These are phyloP conservation scores for Cataglyphis albicans DNA, from an alignment of 2,888 invertebrate genomes.

Conservation along the genomic window DNA sequence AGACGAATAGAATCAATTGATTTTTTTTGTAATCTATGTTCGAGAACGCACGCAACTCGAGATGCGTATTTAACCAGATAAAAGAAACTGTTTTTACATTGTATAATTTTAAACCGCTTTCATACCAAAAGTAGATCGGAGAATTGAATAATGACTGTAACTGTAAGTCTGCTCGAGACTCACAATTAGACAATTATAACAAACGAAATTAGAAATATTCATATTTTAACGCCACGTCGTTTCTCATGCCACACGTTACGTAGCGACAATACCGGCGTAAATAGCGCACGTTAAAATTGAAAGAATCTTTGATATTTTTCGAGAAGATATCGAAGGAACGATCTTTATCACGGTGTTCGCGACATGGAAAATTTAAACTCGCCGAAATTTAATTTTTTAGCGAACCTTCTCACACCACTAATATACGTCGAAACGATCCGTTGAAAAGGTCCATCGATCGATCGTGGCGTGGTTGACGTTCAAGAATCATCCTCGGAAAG, in stretches of 20 bases:
- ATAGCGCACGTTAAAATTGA: constrained; percentile 32
- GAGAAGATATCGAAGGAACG: neutral
- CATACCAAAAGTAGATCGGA: constrained; percentile 2
- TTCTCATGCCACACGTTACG: neutral
- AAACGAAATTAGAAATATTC: constrained; percentile 33
- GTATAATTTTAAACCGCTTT: constrained; percentile 17
- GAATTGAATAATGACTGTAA: constrained; percentile 35
- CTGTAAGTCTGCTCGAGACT: constrained; percentile 5
- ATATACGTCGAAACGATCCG: neutral
- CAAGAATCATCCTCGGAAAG: neutral
- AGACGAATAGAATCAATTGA: neutral
- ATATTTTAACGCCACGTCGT: constrained; percentile 12
- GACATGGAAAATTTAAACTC: neutral
- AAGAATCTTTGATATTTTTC: constrained; percentile 3
- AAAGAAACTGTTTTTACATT: neutral
- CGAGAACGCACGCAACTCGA: neutral
- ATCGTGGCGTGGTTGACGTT: neutral
- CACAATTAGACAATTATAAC: constrained; percentile 17
- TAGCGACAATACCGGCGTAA: neutral
- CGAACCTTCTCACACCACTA: neutral
- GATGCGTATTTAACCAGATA: neutral
- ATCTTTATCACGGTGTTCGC: neutral
- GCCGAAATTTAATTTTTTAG: constrained; percentile 1
- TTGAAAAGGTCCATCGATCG: neutral
- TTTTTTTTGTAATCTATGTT: neutral